Conservation (phyloP, 2,113 vertebrate genomes). For the Lepus timidus region DNA sequence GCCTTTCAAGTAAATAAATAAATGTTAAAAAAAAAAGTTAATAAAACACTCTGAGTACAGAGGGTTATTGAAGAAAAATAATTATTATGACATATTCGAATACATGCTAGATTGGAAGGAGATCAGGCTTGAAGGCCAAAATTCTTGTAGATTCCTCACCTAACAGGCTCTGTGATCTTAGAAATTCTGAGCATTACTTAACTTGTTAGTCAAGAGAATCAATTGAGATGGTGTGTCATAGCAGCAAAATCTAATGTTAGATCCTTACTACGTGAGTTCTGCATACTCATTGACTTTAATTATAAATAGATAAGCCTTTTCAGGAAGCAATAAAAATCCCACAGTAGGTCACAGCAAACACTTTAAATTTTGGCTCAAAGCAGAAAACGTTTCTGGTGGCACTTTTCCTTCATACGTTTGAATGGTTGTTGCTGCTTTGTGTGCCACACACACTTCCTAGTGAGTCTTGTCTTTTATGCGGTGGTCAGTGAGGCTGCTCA, state of each 20-base stretch:
- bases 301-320: constrained; percentile 50
- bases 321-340: constrained; percentile 43
- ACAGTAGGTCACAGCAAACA: constrained; percentile 42
- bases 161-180: constrained; percentile 31
- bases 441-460: neutral
- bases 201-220: constrained; percentile 16
- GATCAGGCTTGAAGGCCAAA: neutral
- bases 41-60: neutral
- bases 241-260: constrained; percentile 46
- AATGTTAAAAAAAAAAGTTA: neutral
- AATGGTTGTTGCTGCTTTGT: neutral
- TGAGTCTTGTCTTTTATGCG: neutral
- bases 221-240: constrained; percentile 31
- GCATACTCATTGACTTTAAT: constrained; percentile 49
- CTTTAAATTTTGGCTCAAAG: constrained; percentile 38
- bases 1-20: too few relatives aligned
- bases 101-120: neutral
- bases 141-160: neutral
- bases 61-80: constrained; percentile 23
- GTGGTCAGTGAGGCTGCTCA: neutral
- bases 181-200: constrained; percentile 24
- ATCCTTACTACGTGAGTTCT: constrained; percentile 19
- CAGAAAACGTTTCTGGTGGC: constrained; percentile 23
- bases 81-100: constrained; percentile 6
- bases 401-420: neutral